Evolutionary conservation across 2,797 vertebrate genomes (phyloP).

Genomic region (Galaxias olidus): DNA sequence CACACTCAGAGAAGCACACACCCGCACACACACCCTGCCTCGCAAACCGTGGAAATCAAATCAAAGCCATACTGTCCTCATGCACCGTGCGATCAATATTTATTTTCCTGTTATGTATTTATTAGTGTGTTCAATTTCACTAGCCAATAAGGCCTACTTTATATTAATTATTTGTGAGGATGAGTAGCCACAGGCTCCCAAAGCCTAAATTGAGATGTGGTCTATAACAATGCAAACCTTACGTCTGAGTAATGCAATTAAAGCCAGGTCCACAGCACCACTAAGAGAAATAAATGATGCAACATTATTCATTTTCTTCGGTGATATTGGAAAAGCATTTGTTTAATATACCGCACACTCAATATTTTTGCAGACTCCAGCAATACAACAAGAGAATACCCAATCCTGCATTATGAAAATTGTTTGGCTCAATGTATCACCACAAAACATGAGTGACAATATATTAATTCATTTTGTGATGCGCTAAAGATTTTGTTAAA

Average conservation of each 20-base stretch:
- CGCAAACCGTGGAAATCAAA: conserved; percentile 53
- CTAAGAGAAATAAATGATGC: conserved; percentile 56
- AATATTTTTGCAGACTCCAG: conserved; percentile 47
- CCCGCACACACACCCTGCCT: conserved; percentile 11
- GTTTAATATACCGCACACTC: conserved; percentile 48
- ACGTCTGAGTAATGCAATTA: conserved; percentile 58
- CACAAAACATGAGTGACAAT: conserved; percentile 27
- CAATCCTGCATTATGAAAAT: conserved; percentile 32
- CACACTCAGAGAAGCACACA: conserved; percentile 19
- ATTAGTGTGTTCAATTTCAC: conserved; percentile 62
- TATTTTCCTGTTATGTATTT: conserved; percentile 66
- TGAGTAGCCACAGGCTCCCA: conserved; percentile 52
- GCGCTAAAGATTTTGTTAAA: conserved; percentile 19
- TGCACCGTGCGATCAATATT: conserved; percentile 60
- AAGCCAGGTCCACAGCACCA: conserved; percentile 41
- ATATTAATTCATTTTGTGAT: conserved; percentile 34
- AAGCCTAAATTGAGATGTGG: conserved; percentile 62
- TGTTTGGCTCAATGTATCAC: conserved; percentile 35
- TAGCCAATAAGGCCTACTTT: conserved; percentile 53
- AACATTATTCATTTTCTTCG: conserved; percentile 59
- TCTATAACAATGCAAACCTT: conserved; percentile 59
- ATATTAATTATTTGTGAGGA: conserved; percentile 63
- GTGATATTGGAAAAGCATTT: conserved; percentile 62
- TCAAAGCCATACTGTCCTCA: conserved; percentile 54
- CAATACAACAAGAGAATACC: conserved; percentile 42